Conservation (phyloP, 1,140 invertebrate species). For the Dendrolimus kikuchii region DNA sequence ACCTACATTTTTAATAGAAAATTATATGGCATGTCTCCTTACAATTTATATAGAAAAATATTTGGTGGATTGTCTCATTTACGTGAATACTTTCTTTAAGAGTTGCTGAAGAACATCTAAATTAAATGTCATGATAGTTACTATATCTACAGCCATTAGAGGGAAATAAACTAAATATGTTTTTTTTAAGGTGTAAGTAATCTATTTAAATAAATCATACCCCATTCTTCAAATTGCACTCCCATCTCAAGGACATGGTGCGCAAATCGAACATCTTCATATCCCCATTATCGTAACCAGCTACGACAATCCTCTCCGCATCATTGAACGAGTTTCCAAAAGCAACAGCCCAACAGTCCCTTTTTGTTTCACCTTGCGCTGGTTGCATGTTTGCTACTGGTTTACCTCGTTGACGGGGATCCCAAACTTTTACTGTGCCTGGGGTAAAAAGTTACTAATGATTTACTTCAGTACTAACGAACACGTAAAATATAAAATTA, state of each 20-base stretch:
- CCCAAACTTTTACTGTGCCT: conserved; percentile 96
- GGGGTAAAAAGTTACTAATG: conserved; percentile 4
- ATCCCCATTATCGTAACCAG: conserved; percentile 98
- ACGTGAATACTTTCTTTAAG: no score
- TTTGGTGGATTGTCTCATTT: no score
- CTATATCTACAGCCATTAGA: no score
- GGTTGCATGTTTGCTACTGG: conserved; percentile 91
- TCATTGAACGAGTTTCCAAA: conserved; percentile 93
- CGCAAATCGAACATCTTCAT: conserved; percentile 96
- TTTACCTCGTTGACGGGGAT: conserved; percentile 88
- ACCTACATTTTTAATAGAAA: no score
- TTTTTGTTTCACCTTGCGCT: conserved; percentile 73
- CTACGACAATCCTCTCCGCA: conserved; percentile 87
- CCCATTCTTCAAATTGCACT: conserved; percentile 95
- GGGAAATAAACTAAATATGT: neutral
- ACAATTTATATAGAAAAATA: no score
- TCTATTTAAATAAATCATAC: conserved; percentile 60
- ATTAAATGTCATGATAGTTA: no score
- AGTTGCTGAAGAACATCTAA: no score
- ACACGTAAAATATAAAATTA: no score
- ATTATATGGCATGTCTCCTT: no score
- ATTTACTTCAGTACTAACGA: no score
- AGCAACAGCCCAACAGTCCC: conserved; percentile 91
- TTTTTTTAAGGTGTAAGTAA: neutral
- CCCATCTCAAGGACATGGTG: conserved; percentile 89